Evolutionary conservation across 1,140 invertebrate genomes (phyloP), one percentile per base, ranked within the genome.

Genomic region (Formica selysi): DNA sequence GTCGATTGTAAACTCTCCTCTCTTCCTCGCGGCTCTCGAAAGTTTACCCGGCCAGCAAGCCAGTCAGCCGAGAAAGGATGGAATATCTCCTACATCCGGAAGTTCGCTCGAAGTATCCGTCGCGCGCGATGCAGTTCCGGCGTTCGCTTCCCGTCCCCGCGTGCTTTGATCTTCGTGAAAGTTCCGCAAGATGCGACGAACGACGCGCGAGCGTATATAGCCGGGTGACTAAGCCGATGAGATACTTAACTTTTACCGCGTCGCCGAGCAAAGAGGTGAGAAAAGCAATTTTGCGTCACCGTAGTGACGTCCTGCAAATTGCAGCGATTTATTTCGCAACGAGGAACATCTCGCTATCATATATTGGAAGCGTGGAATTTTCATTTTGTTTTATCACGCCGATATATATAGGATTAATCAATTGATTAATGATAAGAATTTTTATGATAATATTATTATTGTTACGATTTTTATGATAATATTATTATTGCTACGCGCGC

Each of bases 191-290:
- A 86, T 62, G 84, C 64, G 32, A 54, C 64, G 84, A 38, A 76
- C 62, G 67, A 51, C 48, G 76, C 54, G 61, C 73, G 70, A 29
- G 57, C 38, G 59, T 26, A 51, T 81, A 80, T 81, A 57, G 11
- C 38, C 64, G 62, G 64, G 41, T 48, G 84, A 86, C 84, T 68
- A 79, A 86, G 84, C 78, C 84, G 84, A 86, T 70, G 76, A 79
- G 76, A 81, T 81, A 81, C 64, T 86, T 86, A 86, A 86, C 84
- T 86, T 86, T 86, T 85, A 85, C 73, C 71, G 73, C 62, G 59
- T 59, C 29, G 68, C 36, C 54, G 70, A 74, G 67, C 80, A n/a
- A 29, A 51, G 81, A 76, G 81, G 71, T 67, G 81, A 85, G 81
- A 54, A 67, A 85, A 78, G 81, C 81, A 86, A 86, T 86, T 86